Conservation (phyloP, 2,888 invertebrate species). For the Chorisops tibialis region DNA sequence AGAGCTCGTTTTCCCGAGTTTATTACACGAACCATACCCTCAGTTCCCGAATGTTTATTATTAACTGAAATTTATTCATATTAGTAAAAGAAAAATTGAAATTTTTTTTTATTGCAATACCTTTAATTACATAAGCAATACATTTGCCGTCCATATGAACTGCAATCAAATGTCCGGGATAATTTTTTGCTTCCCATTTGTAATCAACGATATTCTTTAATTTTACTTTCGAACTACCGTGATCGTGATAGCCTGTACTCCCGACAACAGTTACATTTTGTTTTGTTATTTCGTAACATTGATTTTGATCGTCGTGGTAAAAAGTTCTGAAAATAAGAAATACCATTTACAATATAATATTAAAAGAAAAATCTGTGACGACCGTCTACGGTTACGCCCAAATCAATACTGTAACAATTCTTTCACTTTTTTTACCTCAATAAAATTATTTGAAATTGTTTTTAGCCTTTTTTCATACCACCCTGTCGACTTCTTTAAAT, state of each 20-base stretch:
- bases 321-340: constrained; percentile 11
- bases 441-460: too few relatives aligned
- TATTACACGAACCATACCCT: constrained; percentile 80
- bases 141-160: constrained; percentile 82
- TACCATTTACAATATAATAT: neutral
- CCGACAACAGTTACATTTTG: constrained; percentile 68
- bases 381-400: too few relatives aligned
- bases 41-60: constrained; percentile 49
- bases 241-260: constrained; percentile 68
- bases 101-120: constrained; percentile 56
- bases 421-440: too few relatives aligned
- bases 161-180: constrained; percentile 82
- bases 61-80: constrained; percentile 49
- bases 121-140: constrained; percentile 88
- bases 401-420: too few relatives aligned
- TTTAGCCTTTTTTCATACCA: too few relatives aligned
- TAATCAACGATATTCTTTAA: constrained; percentile 87
- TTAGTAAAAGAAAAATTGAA: constrained; percentile 45
- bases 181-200: constrained; percentile 87
- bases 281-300: constrained; percentile 37
- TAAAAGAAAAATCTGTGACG: neutral
- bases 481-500: too few relatives aligned
- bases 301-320: constrained; percentile 1
- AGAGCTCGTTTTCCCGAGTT: constrained; percentile 73
- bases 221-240: constrained; percentile 86